Conservation (phyloP, 2,888 invertebrate species). For the Acholoe squamosa region DNA sequence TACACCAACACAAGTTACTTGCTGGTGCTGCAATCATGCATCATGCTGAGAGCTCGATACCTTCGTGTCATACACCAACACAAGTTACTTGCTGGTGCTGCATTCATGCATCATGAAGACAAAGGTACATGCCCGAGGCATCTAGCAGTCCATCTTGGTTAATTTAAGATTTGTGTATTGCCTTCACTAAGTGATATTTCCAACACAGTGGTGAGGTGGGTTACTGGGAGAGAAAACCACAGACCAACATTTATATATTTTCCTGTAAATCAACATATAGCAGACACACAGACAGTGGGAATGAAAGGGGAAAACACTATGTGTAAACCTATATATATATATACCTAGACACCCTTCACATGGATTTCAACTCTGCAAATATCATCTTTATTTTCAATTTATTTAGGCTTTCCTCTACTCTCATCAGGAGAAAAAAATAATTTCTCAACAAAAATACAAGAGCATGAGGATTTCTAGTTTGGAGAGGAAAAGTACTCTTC, state of each 20-base stretch:
- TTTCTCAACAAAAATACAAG: conserved; percentile 53
- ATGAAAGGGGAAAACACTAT: background rate
- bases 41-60: too few relatives aligned
- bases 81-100: too few relatives aligned
- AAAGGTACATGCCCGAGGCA: too few relatives aligned
- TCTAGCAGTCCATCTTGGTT: too few relatives aligned
- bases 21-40: too few relatives aligned
- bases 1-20: too few relatives aligned
- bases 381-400: background rate
- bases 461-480: conserved; percentile 52
- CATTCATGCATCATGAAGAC: too few relatives aligned
- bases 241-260: background rate
- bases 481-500: conserved; percentile 47
- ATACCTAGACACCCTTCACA: conserved; percentile 11
- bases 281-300: conserved; percentile 20
- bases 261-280: conserved; percentile 16
- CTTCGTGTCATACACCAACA: too few relatives aligned
- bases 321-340: background rate
- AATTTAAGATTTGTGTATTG: too few relatives aligned
- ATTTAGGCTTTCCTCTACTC: conserved; percentile 28
- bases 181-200: too few relatives aligned
- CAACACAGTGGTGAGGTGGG: background rate
- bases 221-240: background rate
- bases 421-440: background rate
- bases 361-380: background rate